Evolutionary conservation across 2,113 vertebrate species (phyloP).

Genomic region (Gobius niger): DNA sequence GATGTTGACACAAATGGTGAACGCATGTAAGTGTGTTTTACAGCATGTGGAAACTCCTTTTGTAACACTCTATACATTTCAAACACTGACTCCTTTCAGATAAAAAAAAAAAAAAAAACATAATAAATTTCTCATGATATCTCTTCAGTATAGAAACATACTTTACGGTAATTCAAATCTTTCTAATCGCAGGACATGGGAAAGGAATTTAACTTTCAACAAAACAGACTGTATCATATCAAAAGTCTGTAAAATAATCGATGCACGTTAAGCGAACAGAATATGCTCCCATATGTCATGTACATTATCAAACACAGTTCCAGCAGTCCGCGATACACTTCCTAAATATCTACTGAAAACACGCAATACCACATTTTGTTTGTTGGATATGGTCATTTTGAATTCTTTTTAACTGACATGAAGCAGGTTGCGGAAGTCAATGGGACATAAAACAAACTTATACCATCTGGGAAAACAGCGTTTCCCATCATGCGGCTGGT

Average conservation of each 20-base stretch:
- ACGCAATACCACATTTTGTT: not conserved
- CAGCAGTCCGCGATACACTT: not conserved
- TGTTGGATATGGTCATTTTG: conserved; percentile 4
- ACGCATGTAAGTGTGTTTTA: not conserved
- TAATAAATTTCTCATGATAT: not conserved
- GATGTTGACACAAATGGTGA: not conserved
- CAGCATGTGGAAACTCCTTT: not conserved
- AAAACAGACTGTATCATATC: not conserved
- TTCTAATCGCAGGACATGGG: not conserved
- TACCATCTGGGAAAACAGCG: not conserved
- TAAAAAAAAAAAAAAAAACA: not conserved
- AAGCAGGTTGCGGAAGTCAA: not conserved
- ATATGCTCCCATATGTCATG: not conserved
- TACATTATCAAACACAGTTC: not conserved
- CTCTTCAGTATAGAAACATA: not conserved
- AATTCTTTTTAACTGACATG: not conserved
- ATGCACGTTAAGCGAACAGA: not conserved
- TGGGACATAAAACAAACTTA: conserved; percentile 3
- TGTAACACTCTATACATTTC: not conserved
- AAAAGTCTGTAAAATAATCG: not conserved
- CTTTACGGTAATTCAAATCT: not conserved
- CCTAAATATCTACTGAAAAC: conserved; percentile 1
- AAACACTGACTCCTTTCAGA: not conserved
- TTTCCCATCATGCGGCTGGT: not conserved
- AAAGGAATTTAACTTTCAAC: not conserved